Percentiles rank a stretch among this genome's conserved stretches.
Conservation (phyloP, 1,140 invertebrate genomes). For the Drosophila tsacasi region DNA sequence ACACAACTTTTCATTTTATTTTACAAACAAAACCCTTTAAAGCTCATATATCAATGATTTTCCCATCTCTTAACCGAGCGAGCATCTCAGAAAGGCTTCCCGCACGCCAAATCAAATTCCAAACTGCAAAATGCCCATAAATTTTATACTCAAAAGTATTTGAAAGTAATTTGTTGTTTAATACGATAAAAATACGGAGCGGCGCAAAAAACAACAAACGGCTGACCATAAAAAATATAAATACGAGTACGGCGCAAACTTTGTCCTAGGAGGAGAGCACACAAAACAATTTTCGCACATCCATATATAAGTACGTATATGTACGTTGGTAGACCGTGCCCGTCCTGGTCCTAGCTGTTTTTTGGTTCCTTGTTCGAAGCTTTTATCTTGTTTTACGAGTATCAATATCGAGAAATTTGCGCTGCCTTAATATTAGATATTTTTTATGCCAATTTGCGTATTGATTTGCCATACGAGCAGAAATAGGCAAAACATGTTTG, state of each 20-base stretch:
- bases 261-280: conserved; percentile 39
- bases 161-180: conserved; percentile 71
- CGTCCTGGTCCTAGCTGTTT: conserved; percentile 14
- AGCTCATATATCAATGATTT: not conserved
- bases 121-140: conserved; percentile 56
- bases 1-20: not conserved
- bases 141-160: conserved; percentile 69
- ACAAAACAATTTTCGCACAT: conserved; percentile 65
- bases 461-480: conserved; percentile 64
- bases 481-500: conserved; percentile 56
- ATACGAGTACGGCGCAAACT: conserved; percentile 58
- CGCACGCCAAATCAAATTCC: conserved; percentile 39
- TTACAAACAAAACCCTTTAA: not conserved
- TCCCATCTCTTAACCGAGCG: conserved; percentile 8
- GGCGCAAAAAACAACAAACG: conserved; percentile 31
- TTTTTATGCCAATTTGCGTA: conserved; percentile 76
- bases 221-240: conserved; percentile 65
- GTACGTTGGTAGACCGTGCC: not conserved
- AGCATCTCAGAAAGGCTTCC: not conserved
- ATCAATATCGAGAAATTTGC: conserved; percentile 58
- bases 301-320: conserved; percentile 14
- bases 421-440: conserved; percentile 48
- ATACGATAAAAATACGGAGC: conserved; percentile 48
- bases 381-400: conserved; percentile 69
- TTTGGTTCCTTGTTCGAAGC: conserved; percentile 43